Evolutionary conservation across 2,113 vertebrate genomes (phyloP).

Genomic region (Malaclemys terrapin): DNA sequence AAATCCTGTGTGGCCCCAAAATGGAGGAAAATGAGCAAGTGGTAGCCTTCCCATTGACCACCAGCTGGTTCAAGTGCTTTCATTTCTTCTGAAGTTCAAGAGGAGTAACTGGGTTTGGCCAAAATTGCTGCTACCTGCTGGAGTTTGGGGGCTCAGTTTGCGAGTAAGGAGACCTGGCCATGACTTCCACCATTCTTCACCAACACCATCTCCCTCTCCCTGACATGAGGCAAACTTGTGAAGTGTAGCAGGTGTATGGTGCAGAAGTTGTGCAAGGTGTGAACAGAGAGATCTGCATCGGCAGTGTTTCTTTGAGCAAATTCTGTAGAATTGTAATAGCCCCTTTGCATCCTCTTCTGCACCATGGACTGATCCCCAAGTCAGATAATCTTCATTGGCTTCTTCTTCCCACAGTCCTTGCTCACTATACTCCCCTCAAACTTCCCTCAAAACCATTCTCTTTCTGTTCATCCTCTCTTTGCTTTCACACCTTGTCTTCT

Average conservation of each 20-base stretch:
- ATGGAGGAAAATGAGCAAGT: not conserved
- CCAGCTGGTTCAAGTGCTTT: not conserved
- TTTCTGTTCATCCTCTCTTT: not conserved
- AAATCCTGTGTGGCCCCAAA: not conserved
- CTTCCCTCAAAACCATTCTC: not conserved
- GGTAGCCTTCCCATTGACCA: not conserved
- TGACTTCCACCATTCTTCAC: not conserved
- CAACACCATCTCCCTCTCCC: not conserved
- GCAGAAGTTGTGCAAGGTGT: not conserved
- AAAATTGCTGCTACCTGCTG: not conserved
- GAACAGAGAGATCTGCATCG: not conserved
- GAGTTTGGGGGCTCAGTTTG: not conserved
- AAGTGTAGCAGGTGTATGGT: not conserved
- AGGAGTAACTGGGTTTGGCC: not conserved
- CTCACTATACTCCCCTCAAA: not conserved
- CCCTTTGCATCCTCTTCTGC: not conserved
- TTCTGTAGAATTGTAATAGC: not conserved
- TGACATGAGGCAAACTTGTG: not conserved
- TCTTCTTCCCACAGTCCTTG: fast-evolving
- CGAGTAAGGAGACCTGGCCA: not conserved
- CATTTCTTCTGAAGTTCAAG: not conserved
- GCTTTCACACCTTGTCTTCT: not conserved
- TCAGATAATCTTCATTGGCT: not conserved
- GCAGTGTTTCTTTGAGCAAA: not conserved
- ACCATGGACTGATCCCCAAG: fast-evolving